phyloP scores from a whole-genome alignment of 2,113 vertebrate genomes.

The Thomomys bottae region DNA sequence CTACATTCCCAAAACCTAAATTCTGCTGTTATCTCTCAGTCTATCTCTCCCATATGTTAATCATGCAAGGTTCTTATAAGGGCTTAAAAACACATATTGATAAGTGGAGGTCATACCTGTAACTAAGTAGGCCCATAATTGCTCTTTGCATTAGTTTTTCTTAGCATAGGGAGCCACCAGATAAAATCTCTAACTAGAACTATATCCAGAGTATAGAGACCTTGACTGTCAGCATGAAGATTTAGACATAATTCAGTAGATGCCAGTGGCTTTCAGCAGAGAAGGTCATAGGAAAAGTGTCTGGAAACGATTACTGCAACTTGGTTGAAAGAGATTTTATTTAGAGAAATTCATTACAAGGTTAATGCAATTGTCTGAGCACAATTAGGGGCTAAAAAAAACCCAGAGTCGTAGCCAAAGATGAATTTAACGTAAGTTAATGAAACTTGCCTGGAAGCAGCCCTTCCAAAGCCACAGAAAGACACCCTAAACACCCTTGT shows the following conservation, averaged over 20 bases:
- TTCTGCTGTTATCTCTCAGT: neutral
- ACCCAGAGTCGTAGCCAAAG: neutral
- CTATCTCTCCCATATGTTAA: neutral
- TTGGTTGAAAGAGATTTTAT: neutral
- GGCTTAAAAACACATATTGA: neutral
- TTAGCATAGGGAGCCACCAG: neutral
- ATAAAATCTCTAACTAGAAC: constrained; percentile 21
- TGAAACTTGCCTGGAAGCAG: neutral
- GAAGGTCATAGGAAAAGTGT: neutral
- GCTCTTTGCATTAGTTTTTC: neutral
- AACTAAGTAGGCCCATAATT: neutral
- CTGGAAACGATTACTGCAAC: neutral
- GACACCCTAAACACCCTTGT: neutral
- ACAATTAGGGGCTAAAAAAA: neutral
- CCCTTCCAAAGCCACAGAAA: neutral
- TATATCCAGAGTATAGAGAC: neutral
- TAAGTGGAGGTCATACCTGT: neutral
- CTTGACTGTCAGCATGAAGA: neutral
- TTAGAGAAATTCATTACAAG: constrained; percentile 7
- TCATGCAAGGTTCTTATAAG: neutral
- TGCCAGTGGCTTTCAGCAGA: neutral
- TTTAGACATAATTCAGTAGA: neutral
- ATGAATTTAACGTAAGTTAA: neutral
- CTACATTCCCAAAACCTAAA: neutral
- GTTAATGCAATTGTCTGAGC: neutral